A percentile compares a stretch with the other conserved stretches of the same genome.
Conservation (phyloP, 2,797 vertebrate genomes). For the Telmatherina bonti region DNA sequence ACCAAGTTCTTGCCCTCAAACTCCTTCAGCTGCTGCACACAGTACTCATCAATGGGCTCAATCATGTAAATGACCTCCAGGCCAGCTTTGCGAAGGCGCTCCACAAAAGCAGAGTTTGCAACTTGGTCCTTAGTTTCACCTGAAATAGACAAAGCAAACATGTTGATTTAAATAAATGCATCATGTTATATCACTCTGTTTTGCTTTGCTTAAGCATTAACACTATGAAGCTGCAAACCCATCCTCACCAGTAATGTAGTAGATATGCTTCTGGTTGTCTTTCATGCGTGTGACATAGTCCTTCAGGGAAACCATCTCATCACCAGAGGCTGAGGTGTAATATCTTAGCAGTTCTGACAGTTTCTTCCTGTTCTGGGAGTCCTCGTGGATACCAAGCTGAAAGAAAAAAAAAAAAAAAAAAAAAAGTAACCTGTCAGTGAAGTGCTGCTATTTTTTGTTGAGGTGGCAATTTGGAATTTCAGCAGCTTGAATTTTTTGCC, state of each 20-base stretch:
- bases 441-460: background rate
- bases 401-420: conserved; percentile 86
- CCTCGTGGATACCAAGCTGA: conserved; percentile 97
- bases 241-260: conserved; percentile 97
- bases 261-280: conserved; percentile 96
- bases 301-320: conserved; percentile 90
- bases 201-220: no score
- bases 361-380: conserved; percentile 92
- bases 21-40: conserved; percentile 95
- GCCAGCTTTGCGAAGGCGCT: conserved; percentile 91
- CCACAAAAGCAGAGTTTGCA: conserved; percentile 95
- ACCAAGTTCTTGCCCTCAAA: conserved; percentile 95
- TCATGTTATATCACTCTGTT: no score
- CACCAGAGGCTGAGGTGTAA: conserved; percentile 92
- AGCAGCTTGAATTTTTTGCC: background rate
- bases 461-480: background rate
- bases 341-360: conserved; percentile 93
- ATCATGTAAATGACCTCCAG: conserved; percentile 98
- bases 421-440: background rate
- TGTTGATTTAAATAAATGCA: no score
- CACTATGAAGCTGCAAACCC: no score
- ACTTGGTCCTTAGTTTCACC: conserved; percentile 97
- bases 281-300: conserved; percentile 94
- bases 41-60: conserved; percentile 95
- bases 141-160: no score